Evolutionary conservation across 2,113 vertebrate genomes (phyloP).

Genomic region (Erpornis zantholeuca): DNA sequence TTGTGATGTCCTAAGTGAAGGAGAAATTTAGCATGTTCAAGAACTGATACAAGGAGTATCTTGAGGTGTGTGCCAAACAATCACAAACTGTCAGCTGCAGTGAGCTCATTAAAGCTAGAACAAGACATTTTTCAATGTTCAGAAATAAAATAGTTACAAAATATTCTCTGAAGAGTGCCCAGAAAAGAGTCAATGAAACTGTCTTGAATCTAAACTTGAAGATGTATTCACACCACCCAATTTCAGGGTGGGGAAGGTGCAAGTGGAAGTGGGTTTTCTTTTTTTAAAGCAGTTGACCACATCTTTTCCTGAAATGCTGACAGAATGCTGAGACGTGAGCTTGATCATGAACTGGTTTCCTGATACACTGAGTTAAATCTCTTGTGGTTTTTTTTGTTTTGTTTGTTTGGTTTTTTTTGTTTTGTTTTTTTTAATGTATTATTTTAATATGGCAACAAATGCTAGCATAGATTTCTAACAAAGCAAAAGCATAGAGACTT

Average conservation of each 20-base stretch:
- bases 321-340: background rate
- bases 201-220: background rate
- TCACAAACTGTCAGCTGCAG: background rate
- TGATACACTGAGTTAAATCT: background rate
- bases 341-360: background rate
- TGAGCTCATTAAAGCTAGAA: background rate
- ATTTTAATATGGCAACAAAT: background rate
- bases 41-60: background rate
- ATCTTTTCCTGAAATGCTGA: background rate
- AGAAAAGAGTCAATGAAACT: background rate
- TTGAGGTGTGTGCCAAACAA: background rate
- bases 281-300: background rate
- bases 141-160: background rate
- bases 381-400: too few species aligned
- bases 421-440: background rate
- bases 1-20: background rate
- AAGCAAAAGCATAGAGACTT: background rate
- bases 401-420: too few species aligned
- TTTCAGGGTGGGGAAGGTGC: background rate
- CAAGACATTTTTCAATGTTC: background rate
- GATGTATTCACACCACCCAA: background rate
- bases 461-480: background rate
- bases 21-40: background rate
- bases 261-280: background rate
- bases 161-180: background rate